Conservation (phyloP, 2,888 invertebrate species). For the Leuctra nigra region DNA sequence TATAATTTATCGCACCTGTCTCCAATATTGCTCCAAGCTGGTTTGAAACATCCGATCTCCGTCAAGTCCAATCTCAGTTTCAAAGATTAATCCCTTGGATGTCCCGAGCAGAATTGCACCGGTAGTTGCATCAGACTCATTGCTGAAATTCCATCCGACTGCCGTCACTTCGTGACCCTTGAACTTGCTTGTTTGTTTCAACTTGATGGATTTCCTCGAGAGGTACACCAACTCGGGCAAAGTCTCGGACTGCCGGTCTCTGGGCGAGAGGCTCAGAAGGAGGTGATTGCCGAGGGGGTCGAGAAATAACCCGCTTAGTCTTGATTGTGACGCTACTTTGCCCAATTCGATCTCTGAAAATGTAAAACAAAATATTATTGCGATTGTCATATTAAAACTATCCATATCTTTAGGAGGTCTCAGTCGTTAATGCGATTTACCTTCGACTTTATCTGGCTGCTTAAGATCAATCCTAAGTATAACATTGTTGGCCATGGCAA, state of each 20-base stretch:
- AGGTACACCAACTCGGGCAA: constrained; percentile 73
- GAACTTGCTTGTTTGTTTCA: constrained; percentile 50
- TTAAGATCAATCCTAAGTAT: constrained; percentile 75
- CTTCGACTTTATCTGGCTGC: constrained; percentile 69
- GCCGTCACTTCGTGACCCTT: constrained; percentile 75
- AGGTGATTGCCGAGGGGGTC: constrained; percentile 85
- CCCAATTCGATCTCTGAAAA: constrained; percentile 63
- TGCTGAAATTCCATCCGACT: constrained; percentile 80
- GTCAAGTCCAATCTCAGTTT: constrained; percentile 76
- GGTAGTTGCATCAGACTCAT: constrained; percentile 61
- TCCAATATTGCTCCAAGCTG: constrained; percentile 69
- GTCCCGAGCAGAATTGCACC: constrained; percentile 86
- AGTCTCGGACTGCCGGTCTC: constrained; percentile 44
- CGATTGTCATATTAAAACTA: neutral
- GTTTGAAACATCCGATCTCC: constrained; percentile 78
- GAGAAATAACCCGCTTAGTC: constrained; percentile 62
- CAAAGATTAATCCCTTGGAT: constrained; percentile 82
- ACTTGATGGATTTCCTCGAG: constrained; percentile 66
- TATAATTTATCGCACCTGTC: constrained; percentile 64
- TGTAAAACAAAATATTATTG: no score
- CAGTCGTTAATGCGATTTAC: constrained; percentile 47
- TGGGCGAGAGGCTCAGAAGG: constrained; percentile 62
- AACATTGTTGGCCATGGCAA: constrained; percentile 76
- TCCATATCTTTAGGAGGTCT: neutral
- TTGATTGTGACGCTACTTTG: constrained; percentile 53